Percentiles rank a stretch among this genome's conserved stretches.
Evolutionary conservation across 2,888 invertebrate species (phyloP).

Genomic region (Nephrocerus scutellatus): DNA sequence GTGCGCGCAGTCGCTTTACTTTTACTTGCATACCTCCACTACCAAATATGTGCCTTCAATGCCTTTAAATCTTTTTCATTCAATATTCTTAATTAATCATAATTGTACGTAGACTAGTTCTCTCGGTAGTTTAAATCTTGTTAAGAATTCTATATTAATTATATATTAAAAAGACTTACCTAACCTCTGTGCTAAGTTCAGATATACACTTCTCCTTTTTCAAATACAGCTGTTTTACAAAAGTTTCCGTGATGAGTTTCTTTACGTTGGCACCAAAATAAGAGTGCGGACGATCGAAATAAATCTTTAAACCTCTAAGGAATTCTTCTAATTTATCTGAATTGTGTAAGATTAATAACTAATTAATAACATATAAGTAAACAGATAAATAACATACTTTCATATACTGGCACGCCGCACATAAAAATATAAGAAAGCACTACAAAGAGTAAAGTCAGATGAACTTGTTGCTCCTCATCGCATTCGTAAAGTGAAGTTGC

Average conservation of each 20-base stretch:
- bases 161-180: conserved; percentile 15
- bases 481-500: conserved; percentile 21
- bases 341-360: background rate
- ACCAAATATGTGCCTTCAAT: too few relatives aligned
- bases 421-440: conserved; percentile 33
- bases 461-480: conserved; percentile 23
- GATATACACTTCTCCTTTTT: conserved; percentile 28
- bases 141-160: too few relatives aligned
- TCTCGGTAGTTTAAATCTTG: conserved; percentile 1
- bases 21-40: too few relatives aligned
- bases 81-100: background rate
- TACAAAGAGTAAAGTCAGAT: conserved; percentile 30
- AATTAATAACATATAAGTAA: background rate
- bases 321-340: conserved; percentile 27
- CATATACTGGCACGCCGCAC: conserved; percentile 27
- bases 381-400: conserved; percentile 23
- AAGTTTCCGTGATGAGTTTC: conserved; percentile 32
- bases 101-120: background rate
- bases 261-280: conserved; percentile 30
- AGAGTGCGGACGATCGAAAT: conserved; percentile 25
- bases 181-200: conserved; percentile 23
- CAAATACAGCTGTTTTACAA: conserved; percentile 33
- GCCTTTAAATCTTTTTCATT: too few relatives aligned
- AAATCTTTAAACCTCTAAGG: conserved; percentile 28
- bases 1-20: too few relatives aligned